A percentile compares a stretch with the other conserved stretches of the same genome.
Evolutionary conservation across 2,113 vertebrate genomes (phyloP).

Genomic region (Mellivora capensis): DNA sequence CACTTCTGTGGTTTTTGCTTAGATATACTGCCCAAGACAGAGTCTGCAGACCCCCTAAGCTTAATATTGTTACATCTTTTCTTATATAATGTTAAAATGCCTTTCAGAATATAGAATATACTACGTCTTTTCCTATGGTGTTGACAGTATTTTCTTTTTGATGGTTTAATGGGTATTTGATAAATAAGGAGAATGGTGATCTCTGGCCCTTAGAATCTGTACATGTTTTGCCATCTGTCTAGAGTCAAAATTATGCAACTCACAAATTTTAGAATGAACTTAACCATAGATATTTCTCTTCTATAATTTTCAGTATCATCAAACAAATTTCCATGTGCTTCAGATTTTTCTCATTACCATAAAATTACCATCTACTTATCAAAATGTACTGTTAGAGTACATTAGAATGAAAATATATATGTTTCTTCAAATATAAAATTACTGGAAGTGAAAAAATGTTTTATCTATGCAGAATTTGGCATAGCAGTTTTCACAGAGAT

Average conservation of each 20-base stretch:
- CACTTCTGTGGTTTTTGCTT: background rate
- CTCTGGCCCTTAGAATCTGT: background rate
- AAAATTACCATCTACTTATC: background rate
- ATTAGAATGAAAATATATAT: background rate
- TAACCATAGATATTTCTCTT: background rate
- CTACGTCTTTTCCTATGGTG: background rate
- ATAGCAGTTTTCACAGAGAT: background rate
- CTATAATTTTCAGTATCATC: background rate
- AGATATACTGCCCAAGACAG: background rate
- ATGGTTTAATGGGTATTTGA: conserved; percentile 3
- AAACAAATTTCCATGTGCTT: background rate
- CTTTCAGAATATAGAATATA: background rate
- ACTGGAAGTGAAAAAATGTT: background rate
- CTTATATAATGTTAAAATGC: background rate
- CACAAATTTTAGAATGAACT: background rate
- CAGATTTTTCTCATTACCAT: background rate
- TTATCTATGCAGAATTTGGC: background rate
- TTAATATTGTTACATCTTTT: background rate
- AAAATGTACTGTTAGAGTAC: background rate
- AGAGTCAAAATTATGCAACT: background rate
- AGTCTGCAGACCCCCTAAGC: background rate
- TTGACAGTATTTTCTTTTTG: background rate
- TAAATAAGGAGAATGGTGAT: conserved; percentile 9
- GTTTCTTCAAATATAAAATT: background rate
- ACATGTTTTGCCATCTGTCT: background rate